Base-by-base conservation (phyloP, 2,797 vertebrate species). In the Knipowitschia caucasica region DNA sequence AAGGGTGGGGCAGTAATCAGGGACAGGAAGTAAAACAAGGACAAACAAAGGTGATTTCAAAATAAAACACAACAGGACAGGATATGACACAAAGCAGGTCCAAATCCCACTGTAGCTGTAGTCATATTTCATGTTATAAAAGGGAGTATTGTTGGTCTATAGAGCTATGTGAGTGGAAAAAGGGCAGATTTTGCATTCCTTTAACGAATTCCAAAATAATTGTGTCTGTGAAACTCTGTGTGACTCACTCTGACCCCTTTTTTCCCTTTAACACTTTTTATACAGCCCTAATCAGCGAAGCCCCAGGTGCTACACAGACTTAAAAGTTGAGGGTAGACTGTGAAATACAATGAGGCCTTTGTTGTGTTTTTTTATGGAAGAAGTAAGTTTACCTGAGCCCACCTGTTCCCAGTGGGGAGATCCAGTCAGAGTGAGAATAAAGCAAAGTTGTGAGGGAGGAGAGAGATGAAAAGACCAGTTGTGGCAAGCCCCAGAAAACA, bases 391-490 rank as follows among this genome's bases (percentile, higher is more conserved):
- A 59, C 65, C 27, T 55, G 36, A 68, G 64, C 67, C 46, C 0
- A 9, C 52, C 46, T 42, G 29, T 53, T 75, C 76, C 76, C 74
- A 21, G 39, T 55, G 64, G n/a, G n/a, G n/a, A n/a, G 76, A 66
- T 42, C 50, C 12, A 12, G 17, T 14, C 52, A 53, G 47, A 29
- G 42, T 54, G 34, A 65, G 45, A 71, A 63, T 49, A 63, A 69
- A 66, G 40, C 59, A 47, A 53, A 72, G 56, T 70, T 56, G 50
- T 36, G 64, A 78, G 34, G 69, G 53, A 67, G 59, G 53, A 69
- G 53, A 17, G 60, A 68, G 70, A 77, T 75, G 62, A 83, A 77
- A 77, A 77, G 71, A 64, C 69, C 67, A 74, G 67, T 62, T 67
- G 64, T 77, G 74, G 73, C 74, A 80, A 23, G 60, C 52, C 42